Base-by-base conservation (phyloP, 1,140 invertebrate species). In the Pogonomyrmex barbatus region DNA sequence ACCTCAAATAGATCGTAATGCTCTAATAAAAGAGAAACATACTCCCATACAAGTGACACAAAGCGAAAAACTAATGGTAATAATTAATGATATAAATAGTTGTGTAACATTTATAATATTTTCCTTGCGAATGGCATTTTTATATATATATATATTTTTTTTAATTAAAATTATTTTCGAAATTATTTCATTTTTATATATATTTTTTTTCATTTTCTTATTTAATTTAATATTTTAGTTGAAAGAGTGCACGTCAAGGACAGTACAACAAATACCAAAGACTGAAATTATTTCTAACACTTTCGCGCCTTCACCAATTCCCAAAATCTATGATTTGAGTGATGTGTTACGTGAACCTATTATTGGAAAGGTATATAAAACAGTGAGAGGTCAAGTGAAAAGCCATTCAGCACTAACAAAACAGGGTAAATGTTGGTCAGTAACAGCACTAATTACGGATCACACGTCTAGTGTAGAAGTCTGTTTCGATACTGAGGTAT, bases 401-500 rank as follows among this genome's bases (percentile, higher is more conserved):
- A 77, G 60, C 24, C 63, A 93, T 65, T 91, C 90, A 65, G 91
- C 91, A 68, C 62, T 95, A 36, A 76, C 81, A 24, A 92, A 90
- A 71, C 86, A 89, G 63, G 82, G 91, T 87, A 30, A 45, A 39
- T 33, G 62, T 45, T 93, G 94, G 94, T 77, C 70, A 67, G 89
- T 94, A 30, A 90, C 92, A 63, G 93, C 86, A 75, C 89, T 86
- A 17, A 84, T 95, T 45, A 88, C 78, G 14, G 94, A 95, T 90
- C 60, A 73, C 42, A 93, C 93, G 30, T 89, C 86, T 68, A 92
- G 62, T 56, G 79, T 94, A 33, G 89, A 94, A 45, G 89, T 94
- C 4, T 76, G 76, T 24, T 93, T 95, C 89, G 88, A 92, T 67
- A 92, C 93, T 10, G 56, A 94, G 88, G 94, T 94, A 87, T 47